phyloP scores from a whole-genome alignment of 2,888 invertebrate genomes.

The Metellina segmentata region DNA sequence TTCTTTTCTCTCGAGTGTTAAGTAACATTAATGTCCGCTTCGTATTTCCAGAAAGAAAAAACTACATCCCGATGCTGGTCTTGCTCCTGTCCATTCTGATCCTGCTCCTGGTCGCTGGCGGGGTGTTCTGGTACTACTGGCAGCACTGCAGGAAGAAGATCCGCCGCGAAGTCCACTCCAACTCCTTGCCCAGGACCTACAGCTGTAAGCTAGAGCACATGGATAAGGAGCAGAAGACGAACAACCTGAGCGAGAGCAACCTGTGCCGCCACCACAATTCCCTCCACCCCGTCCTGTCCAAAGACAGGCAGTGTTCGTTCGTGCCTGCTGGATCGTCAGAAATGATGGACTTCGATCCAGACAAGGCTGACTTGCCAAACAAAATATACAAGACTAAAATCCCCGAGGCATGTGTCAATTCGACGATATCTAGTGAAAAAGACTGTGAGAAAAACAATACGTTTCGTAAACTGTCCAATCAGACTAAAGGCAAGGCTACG shows the following conservation, averaged over 20 bases:
- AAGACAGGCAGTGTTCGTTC: constrained; percentile 83
- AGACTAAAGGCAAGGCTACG: constrained; percentile 55
- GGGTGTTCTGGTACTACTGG: constrained; percentile 83
- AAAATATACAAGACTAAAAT: constrained; percentile 91
- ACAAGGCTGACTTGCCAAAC: constrained; percentile 80
- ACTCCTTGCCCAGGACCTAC: constrained; percentile 57
- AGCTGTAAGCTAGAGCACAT: constrained; percentile 78
- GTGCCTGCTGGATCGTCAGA: constrained; percentile 83
- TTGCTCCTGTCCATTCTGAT: constrained; percentile 79
- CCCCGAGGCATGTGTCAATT: constrained; percentile 91
- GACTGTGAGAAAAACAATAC: constrained; percentile 89
- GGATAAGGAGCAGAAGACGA: constrained; percentile 87
- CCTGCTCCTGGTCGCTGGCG: constrained; percentile 80
- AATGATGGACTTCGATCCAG: constrained; percentile 81
- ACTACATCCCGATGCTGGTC: constrained; percentile 61
- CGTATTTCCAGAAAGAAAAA: constrained; percentile 38
- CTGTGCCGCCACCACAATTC: constrained; percentile 89
- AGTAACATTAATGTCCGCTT: too few species aligned
- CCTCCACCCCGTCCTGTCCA: constrained; percentile 87
- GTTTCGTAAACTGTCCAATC: constrained; percentile 68
- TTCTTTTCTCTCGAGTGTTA: too few species aligned
- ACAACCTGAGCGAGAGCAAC: constrained; percentile 96
- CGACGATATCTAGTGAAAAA: constrained; percentile 85
- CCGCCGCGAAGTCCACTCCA: constrained; percentile 57
- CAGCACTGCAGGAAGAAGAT: constrained; percentile 83